A percentile compares a stretch with the other conserved stretches of the same genome.
Conservation (phyloP, 2,113 vertebrate genomes). For the Cyprinus carpio region DNA sequence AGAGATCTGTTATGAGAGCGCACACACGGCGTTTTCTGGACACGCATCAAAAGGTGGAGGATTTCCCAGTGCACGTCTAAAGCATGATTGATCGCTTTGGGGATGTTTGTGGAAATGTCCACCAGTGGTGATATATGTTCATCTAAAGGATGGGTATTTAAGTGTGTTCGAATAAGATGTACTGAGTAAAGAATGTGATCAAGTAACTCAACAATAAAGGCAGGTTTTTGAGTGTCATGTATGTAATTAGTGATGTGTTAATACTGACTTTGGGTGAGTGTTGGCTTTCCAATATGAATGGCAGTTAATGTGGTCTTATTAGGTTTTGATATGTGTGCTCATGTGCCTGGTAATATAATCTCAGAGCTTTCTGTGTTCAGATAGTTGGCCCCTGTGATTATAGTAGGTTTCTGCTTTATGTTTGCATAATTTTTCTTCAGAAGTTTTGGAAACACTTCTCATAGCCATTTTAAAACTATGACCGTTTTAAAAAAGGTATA, state of each 20-base stretch:
- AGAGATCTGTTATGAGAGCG: slow-evolving; percentile 26
- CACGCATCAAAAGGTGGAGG: slow-evolving; percentile 47
- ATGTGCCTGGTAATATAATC: slow-evolving; percentile 2
- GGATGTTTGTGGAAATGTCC: slow-evolving; percentile 51
- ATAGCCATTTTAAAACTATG: background rate
- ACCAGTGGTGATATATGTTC: slow-evolving; percentile 42
- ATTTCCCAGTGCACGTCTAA: slow-evolving; percentile 33
- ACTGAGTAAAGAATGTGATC: slow-evolving; percentile 40
- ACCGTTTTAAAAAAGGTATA: background rate
- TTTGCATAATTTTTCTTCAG: background rate
- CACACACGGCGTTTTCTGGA: slow-evolving; percentile 44
- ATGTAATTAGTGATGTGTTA: slow-evolving; percentile 15
- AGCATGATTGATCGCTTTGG: slow-evolving; percentile 40
- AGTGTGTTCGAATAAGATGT: slow-evolving; percentile 44
- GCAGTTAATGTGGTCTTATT: background rate
- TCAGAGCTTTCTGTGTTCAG: background rate
- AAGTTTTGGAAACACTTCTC: background rate
- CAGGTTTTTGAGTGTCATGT: slow-evolving; percentile 27
- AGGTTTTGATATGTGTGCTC: background rate
- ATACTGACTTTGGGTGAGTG: background rate
- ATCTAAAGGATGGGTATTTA: slow-evolving; percentile 44
- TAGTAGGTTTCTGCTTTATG: background rate
- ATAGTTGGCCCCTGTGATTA: background rate
- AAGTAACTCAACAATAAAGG: slow-evolving; percentile 42
- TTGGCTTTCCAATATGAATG: slow-evolving; percentile 1